A percentile compares a stretch with the other conserved stretches of the same genome.
Evolutionary conservation across 2,113 vertebrate genomes (phyloP).

Genomic region (Jacana jacana): DNA sequence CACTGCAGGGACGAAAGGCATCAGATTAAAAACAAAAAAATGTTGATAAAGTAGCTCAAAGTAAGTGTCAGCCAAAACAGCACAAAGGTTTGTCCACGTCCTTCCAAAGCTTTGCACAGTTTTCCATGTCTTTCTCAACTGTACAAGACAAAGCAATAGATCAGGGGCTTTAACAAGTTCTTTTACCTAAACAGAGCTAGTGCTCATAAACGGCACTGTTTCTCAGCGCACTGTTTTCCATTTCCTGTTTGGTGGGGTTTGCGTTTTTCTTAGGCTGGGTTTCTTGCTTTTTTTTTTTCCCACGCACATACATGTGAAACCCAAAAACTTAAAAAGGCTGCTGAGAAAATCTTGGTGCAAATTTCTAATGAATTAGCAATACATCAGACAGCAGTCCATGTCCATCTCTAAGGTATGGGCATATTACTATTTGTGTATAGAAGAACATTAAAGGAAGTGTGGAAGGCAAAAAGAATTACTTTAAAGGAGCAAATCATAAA

Average conservation of each 20-base stretch:
- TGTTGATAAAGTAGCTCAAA: background rate
- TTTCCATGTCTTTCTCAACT: background rate
- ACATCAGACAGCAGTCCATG: background rate
- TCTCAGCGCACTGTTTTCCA: background rate
- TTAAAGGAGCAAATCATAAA: background rate
- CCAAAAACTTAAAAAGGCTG: background rate
- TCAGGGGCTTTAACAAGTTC: background rate
- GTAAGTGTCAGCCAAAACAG: background rate
- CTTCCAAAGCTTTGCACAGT: background rate
- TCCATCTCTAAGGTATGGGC: background rate
- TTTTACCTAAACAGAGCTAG: background rate
- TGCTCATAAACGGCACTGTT: background rate
- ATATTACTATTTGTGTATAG: background rate
- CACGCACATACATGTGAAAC: fast-evolving
- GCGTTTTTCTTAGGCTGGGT: background rate
- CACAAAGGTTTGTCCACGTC: background rate
- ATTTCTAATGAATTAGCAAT: background rate
- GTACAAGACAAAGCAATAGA: background rate
- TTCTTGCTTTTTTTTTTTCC: background rate
- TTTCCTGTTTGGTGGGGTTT: background rate
- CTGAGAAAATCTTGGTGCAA: background rate
- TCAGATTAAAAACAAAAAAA: background rate
- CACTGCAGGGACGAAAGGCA: background rate
- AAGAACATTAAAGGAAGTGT: background rate
- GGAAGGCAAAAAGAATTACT: background rate